Base-by-base conservation (phyloP, 2,888 invertebrate species). In the Chamaedrilus cognettii region DNA sequence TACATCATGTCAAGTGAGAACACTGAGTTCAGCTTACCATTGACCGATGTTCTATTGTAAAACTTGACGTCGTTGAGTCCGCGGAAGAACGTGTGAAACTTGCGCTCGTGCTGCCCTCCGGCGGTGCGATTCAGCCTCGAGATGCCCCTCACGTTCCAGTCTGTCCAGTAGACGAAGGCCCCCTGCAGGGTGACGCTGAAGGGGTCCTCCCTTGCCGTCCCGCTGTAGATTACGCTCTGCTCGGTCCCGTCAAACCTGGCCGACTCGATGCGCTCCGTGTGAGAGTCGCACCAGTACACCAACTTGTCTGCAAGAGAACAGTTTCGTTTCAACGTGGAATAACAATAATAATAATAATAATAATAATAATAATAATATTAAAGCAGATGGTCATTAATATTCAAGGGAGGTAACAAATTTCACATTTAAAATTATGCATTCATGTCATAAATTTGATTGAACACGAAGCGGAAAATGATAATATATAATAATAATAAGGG, bases 261-360 rank as follows among this genome's bases (percentile, higher is more conserved):
- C 3, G 74, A 66, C 28, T 76, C 76, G 33, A 81, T 76, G 3
- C 67, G 72, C 66, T 80, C 78, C n/a, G 72, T 65, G 49, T 73
- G 75, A 1, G 79, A 80, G 65, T 81, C 80, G n/a, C 76, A 74
- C 80, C 80, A 81, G 70, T 76, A 81, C n/a, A 81, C 55, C n/a
- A 71, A 70, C 34, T 75, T 74, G 0, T 60, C 80, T 79, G 75
- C 2, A 33, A 26, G n/a, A n/a, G n/a, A n/a, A n/a, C n/a, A n/a
- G n/a, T n/a, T n/a, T n/a, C 15, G 28, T 31, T 55, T 15, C 23
- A 31, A 52, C 42, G n/a, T 23, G 0, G 15, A 19, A 35, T 51
- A 33, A 2, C 30, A 49, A 32, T 3, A 50, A 60, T 87, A 86
- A n/a, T n/a, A n/a, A n/a, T n/a, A n/a, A n/a, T n/a, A n/a, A n/a